A percentile compares a stretch with the other conserved stretches of the same genome.
Conservation (phyloP, 2,113 vertebrate genomes). For the Chiloscyllium plagiosum region DNA sequence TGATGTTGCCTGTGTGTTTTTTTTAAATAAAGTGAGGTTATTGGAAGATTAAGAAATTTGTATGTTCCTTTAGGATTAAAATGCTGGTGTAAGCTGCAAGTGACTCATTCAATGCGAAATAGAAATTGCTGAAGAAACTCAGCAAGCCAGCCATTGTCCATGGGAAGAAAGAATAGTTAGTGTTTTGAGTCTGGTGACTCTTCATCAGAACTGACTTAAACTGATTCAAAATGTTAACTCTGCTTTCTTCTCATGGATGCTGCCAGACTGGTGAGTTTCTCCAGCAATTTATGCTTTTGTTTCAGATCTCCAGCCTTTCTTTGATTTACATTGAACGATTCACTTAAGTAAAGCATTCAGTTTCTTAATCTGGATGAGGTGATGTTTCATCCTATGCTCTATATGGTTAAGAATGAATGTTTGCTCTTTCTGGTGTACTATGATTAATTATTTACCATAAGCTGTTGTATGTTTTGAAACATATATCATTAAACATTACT, state of each 20-base stretch:
- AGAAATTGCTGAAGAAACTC: too few relatives aligned
- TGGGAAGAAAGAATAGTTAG: too few relatives aligned
- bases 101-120: not conserved
- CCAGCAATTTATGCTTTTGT: too few relatives aligned
- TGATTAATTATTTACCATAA: not conserved
- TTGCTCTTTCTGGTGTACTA: not conserved
- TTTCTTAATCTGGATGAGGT: not conserved
- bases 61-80: not conserved
- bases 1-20: not conserved
- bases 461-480: not conserved
- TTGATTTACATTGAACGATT: too few relatives aligned
- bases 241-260: too few relatives aligned
- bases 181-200: too few relatives aligned
- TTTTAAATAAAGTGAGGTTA: not conserved
- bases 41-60: not conserved
- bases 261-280: too few relatives aligned
- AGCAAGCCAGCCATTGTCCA: too few relatives aligned
- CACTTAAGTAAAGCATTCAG: not conserved
- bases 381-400: not conserved
- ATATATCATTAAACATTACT: not conserved
- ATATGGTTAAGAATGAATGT: not conserved
- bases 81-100: too few relatives aligned
- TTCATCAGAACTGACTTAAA: too few relatives aligned
- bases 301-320: too few relatives aligned
- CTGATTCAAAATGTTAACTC: too few relatives aligned